phyloP scores from a whole-genome alignment of 37 sponge, comb jelly and placozoan species.

The Spongilla lacustris region DNA sequence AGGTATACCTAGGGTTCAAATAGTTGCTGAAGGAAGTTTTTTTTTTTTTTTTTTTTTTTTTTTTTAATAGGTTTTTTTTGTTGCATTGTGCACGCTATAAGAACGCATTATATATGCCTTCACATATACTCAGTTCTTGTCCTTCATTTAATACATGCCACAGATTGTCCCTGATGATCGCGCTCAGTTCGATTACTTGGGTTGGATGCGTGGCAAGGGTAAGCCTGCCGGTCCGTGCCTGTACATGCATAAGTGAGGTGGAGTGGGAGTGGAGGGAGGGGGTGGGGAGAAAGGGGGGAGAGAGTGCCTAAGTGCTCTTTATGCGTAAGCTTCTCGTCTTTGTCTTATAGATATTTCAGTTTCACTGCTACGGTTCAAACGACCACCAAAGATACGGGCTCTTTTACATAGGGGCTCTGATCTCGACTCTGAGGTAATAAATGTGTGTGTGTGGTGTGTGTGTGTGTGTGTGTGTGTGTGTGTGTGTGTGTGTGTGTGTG shows the following conservation, averaged over 20 bases:
- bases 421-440: constrained; percentile 39
- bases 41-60: no score
- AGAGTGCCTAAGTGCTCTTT: no score
- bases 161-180: background rate
- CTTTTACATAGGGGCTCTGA: constrained; percentile 47
- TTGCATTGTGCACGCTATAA: no score
- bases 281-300: no score
- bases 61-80: no score
- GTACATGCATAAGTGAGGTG: no score
- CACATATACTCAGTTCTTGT: no score
- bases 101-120: no score
- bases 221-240: background rate
- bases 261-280: no score
- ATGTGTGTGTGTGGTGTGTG: background rate
- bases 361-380: constrained; percentile 50
- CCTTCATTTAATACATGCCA: background rate
- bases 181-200: background rate
- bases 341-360: constrained; percentile 55
- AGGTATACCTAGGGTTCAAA: constrained; percentile 11
- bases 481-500: no score
- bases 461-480: background rate
- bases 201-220: background rate
- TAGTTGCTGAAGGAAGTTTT: background rate
- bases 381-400: constrained; percentile 62
- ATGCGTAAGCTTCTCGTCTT: background rate